These are phyloP conservation scores for Drosophila pseudoobscura DNA, from an alignment of 1,140 invertebrate genomes.

Conservation along the genomic window DNA sequence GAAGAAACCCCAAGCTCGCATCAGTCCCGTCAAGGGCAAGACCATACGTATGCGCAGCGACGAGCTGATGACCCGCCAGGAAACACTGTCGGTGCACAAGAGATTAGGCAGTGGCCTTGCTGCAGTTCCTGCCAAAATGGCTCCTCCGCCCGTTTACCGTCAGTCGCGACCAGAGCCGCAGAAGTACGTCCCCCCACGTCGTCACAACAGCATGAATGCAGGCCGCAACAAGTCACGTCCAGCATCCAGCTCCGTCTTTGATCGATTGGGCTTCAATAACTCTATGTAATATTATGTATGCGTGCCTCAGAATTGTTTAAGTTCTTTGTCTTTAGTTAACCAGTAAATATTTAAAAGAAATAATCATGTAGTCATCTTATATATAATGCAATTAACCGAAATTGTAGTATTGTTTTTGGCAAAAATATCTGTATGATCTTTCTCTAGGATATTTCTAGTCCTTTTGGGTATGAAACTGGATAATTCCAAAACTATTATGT, in stretches of 20 bases:
- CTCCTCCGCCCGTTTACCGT: slow-evolving; percentile 20
- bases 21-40: slow-evolving; percentile 68
- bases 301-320: slow-evolving; percentile 35
- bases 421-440: no score
- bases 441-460: no score
- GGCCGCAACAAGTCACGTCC: slow-evolving; percentile 36
- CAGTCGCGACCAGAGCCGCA: slow-evolving; percentile 25
- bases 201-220: slow-evolving; percentile 55
- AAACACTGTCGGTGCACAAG: slow-evolving; percentile 69
- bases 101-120: slow-evolving; percentile 44
- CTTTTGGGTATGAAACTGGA: no score
- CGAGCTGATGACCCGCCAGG: slow-evolving; percentile 64
- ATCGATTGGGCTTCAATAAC: slow-evolving; percentile 78
- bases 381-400: no score
- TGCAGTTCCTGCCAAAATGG: slow-evolving; percentile 1
- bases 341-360: slow-evolving; percentile 47
- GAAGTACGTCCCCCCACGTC: slow-evolving; percentile 21
- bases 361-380: neutral
- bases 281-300: slow-evolving; percentile 45
- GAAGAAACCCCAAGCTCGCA: slow-evolving; percentile 42
- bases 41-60: slow-evolving; percentile 75
- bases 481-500: no score
- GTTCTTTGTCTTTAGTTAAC: slow-evolving; percentile 27
- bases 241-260: slow-evolving; percentile 67
- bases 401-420: no score